These are phyloP conservation scores for Halichoerus grypus DNA, from an alignment of 2,113 vertebrate genomes.

Conservation along the genomic window DNA sequence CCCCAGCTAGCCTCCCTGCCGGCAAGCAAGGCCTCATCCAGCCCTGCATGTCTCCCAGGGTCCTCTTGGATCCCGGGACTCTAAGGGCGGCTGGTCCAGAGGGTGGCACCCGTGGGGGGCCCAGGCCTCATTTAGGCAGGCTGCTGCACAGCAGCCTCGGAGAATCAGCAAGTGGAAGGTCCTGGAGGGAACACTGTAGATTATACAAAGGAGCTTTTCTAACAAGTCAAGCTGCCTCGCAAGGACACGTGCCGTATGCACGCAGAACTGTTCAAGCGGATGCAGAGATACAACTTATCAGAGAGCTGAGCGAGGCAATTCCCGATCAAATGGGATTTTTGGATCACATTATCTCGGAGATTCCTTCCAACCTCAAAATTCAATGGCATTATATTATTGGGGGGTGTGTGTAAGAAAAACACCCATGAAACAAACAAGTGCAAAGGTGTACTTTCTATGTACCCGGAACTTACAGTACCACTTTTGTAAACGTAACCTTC, in stretches of 20 bases:
- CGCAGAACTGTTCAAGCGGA: neutral
- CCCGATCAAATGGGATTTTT: neutral
- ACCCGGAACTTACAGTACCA: slow-evolving; percentile 10
- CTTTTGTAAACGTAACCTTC: neutral
- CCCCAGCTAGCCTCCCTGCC: neutral
- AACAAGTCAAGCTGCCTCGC: neutral
- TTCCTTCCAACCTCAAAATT: neutral
- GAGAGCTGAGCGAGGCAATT: neutral
- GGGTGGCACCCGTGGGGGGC: fast-evolving
- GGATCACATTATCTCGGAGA: neutral
- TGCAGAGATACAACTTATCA: neutral
- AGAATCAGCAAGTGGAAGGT: neutral
- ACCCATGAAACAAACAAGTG: neutral
- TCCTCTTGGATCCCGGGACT: neutral
- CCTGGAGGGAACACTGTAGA: neutral
- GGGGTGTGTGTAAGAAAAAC: slow-evolving; percentile 46
- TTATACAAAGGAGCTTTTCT: neutral
- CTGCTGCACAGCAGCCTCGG: fast-evolving
- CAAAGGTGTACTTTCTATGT: neutral
- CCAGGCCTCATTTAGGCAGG: neutral
- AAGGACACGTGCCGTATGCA: neutral
- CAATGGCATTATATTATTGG: neutral
- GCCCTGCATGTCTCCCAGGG: neutral
- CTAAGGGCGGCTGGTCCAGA: neutral
- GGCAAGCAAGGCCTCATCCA: neutral